phyloP scores from a whole-genome alignment of 1,140 invertebrate species.

The Gonioctena quinquepunctata region DNA sequence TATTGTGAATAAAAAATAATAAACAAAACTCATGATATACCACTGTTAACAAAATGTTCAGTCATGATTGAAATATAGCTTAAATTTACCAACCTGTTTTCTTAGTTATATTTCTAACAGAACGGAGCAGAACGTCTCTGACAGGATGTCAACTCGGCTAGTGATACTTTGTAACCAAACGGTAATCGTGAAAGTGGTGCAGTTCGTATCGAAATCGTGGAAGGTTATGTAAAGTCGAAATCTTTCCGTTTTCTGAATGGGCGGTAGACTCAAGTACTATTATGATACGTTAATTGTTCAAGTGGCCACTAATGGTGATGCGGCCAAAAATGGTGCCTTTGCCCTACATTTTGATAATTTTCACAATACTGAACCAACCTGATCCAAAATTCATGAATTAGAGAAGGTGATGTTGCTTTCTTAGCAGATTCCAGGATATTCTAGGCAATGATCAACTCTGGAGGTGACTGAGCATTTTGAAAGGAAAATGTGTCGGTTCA shows the following conservation, averaged over 20 bases:
- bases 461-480: too few relatives aligned
- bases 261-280: not conserved
- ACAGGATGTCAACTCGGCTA: not conserved
- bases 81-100: not conserved
- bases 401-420: too few relatives aligned
- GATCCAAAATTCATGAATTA: too few relatives aligned
- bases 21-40: not conserved
- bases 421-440: too few relatives aligned
- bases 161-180: not conserved
- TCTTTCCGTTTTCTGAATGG: not conserved
- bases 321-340: too few relatives aligned
- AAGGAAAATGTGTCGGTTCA: too few relatives aligned
- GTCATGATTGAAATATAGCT: not conserved
- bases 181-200: not conserved
- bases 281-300: not conserved
- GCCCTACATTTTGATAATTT: too few relatives aligned
- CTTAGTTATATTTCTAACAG: not conserved
- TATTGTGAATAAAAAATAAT: not conserved
- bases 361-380: too few relatives aligned
- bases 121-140: not conserved
- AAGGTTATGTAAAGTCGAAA: not conserved
- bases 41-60: not conserved
- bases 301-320: not conserved
- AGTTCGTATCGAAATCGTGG: not conserved
- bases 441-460: too few relatives aligned